These are phyloP conservation scores for Saccopteryx leptura DNA, from an alignment of 2,113 vertebrate species.

Conservation along the genomic window DNA sequence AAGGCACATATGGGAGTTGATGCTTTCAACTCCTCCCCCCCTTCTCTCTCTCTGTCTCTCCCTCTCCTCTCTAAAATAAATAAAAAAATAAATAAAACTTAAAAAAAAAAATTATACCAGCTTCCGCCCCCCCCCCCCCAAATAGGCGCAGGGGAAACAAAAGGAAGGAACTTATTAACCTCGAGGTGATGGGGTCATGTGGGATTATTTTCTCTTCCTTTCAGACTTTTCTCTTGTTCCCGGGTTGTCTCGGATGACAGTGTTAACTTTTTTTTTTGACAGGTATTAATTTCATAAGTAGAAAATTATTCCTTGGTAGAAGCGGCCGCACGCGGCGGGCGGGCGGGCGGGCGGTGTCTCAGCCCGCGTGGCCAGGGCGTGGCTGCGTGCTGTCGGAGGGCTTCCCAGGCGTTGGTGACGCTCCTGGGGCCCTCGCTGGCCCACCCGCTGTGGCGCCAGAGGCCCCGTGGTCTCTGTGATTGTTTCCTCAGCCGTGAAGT, in stretches of 20 bases:
- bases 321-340: accelerated
- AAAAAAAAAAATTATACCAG: no score
- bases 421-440: background rate
- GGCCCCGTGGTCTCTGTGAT: conserved; percentile 43
- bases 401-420: background rate
- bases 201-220: background rate
- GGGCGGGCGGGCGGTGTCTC: background rate
- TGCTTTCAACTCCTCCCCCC: no score
- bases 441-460: background rate
- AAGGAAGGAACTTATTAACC: background rate
- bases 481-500: conserved; percentile 73
- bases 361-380: background rate
- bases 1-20: no score
- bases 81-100: no score
- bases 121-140: background rate
- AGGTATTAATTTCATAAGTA: background rate
- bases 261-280: background rate
- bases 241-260: background rate
- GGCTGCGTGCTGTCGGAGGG: accelerated
- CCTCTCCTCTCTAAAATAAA: no score
- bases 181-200: accelerated
- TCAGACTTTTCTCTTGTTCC: background rate
- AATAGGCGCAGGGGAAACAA: accelerated
- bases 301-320: background rate
- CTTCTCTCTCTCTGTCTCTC: no score